Evolutionary conservation across 2,797 vertebrate species (phyloP), one percentile per base, ranked within the genome.

Genomic region (Pangasius larnaudii): DNA sequence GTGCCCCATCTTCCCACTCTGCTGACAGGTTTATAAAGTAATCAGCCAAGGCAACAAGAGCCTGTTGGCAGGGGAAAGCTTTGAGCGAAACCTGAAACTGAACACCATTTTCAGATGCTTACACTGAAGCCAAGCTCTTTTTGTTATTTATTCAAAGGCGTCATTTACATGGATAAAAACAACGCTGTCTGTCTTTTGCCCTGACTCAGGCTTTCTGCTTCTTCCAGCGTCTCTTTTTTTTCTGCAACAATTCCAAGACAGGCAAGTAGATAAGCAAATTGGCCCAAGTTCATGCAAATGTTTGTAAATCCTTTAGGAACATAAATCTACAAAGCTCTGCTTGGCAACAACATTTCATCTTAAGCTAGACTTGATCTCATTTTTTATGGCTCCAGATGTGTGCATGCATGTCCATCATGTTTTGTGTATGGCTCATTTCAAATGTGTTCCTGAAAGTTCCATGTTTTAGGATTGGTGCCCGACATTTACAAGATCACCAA

Each of bases 231-330:
- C 67, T 86, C 36, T 82, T 59, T 56, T 86, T 49, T 58, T 87
- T 89, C 81, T 79, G 92, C 91, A 93, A 94, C 94, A 95, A 95
- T 96, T 96, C 94, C 95, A 96, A 92, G 88, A 89, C 87, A 89
- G 88, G 88, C 87, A 91, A 91, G 90, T 91, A 92, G 90, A 90
- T 91, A 92, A 91, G 86, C 92, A 93, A 91, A 92, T 92, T 67
- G 83, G 78, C 88, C 77, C 89, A 90, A 95, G 93, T 92, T 91
- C 72, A 90, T 96, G 95, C 94, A 96, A 96, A 96, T 94, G 86
- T 63, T 91, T 95, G 94, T 95, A 93, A 95, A 95, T 94, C 91
- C 91, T 94, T 81, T 91, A 91, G 90, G 89, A 88, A 92, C 87
- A 92, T 2, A 89, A 71, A 86, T 90, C 91, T 90, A 75, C 81